Conservation (phyloP, 2,888 invertebrate genomes). For the Pemphredon lugubris region DNA sequence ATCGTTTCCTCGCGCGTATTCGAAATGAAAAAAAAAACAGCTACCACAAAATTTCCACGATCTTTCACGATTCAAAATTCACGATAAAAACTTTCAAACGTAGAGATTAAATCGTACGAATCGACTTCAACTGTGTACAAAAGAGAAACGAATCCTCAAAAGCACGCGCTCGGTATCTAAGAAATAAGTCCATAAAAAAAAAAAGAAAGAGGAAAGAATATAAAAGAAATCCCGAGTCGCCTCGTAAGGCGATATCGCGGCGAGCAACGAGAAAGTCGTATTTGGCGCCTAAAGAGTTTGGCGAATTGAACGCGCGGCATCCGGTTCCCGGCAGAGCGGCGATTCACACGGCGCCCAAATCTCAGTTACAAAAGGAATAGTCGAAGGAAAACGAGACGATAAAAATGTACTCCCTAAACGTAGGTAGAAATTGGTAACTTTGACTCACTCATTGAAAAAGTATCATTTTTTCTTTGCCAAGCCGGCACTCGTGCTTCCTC, state of each 20-base stretch:
- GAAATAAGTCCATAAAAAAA: too few species aligned
- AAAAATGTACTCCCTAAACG: constrained; percentile 77
- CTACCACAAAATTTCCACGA: not conserved
- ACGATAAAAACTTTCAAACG: too few species aligned
- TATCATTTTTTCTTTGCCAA: constrained; percentile 61
- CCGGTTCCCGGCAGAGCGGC: constrained; percentile 63
- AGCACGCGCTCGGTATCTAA: not conserved
- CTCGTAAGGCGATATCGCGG: not conserved
- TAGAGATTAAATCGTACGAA: too few species aligned
- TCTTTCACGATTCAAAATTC: not conserved
- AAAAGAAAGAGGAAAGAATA: too few species aligned
- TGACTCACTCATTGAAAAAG: constrained; percentile 80
- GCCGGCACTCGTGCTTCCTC: constrained; percentile 50
- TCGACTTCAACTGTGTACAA: constrained; percentile 6
- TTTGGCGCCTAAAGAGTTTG: constrained; percentile 23
- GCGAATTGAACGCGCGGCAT: constrained; percentile 44
- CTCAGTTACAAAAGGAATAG: constrained; percentile 79
- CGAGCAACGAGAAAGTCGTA: constrained; percentile 37
- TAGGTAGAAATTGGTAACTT: constrained; percentile 81
- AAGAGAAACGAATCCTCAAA: constrained; percentile 16
- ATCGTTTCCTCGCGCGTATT: not conserved
- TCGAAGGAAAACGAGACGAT: constrained; percentile 79
- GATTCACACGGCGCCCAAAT: constrained; percentile 76
- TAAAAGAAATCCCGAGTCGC: not conserved
- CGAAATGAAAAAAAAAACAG: constrained; percentile 1